These are phyloP conservation scores for Antidorcas marsupialis DNA, from an alignment of 2,113 vertebrate species.

Conservation along the genomic window DNA sequence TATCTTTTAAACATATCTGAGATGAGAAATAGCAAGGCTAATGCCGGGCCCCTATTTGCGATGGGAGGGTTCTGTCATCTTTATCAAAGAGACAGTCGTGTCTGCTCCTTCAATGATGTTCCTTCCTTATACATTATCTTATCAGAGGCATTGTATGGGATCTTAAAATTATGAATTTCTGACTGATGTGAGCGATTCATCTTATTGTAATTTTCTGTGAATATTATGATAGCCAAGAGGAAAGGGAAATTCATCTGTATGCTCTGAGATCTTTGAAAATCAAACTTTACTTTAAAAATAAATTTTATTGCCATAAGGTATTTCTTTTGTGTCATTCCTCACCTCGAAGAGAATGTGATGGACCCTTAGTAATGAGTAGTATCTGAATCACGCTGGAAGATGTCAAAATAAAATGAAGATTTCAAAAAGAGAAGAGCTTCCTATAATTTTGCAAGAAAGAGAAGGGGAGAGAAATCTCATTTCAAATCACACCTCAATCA, in stretches of 20 bases:
- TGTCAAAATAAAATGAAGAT: conserved; percentile 71
- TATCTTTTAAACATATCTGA: neutral
- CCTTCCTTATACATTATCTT: conserved; percentile 75
- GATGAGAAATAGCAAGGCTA: neutral
- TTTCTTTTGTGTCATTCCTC: conserved; percentile 69
- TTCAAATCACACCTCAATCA: conserved; percentile 41
- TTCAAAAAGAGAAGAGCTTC: conserved; percentile 73
- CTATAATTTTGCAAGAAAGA: conserved; percentile 49
- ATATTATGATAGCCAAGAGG: conserved; percentile 79
- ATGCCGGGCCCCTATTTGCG: neutral
- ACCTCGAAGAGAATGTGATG: conserved; percentile 73
- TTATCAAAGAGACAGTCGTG: conserved; percentile 72
- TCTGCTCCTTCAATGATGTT: conserved; percentile 74
- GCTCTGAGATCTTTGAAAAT: conserved; percentile 74
- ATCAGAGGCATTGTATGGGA: conserved; percentile 71
- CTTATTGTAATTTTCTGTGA: conserved; percentile 78
- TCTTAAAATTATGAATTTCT: conserved; percentile 78
- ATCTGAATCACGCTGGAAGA: conserved; percentile 66
- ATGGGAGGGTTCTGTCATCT: conserved; percentile 66
- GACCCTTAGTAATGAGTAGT: conserved; percentile 68
- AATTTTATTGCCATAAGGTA: conserved; percentile 73
- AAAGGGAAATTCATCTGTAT: conserved; percentile 77
- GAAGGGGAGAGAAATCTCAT: neutral
- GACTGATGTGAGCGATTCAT: conserved; percentile 79
- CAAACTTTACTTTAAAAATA: conserved; percentile 77